These are phyloP conservation scores for Tortrix viridana DNA, from an alignment of 2,888 invertebrate species.

Conservation along the genomic window DNA sequence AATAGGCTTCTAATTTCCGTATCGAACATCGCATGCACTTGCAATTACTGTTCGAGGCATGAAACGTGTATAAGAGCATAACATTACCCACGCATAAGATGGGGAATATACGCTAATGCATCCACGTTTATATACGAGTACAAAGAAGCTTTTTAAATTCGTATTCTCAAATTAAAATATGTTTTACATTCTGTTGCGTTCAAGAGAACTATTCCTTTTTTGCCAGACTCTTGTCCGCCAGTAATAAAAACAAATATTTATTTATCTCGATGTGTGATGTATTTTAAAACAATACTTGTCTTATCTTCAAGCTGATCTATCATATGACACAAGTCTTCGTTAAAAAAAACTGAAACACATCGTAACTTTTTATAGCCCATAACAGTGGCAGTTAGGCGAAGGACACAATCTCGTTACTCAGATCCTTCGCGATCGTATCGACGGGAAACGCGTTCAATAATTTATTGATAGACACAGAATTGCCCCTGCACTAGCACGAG, in stretches of 20 bases:
- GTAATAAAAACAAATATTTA: background rate
- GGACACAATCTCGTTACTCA: conserved; percentile 48
- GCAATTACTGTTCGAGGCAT: background rate
- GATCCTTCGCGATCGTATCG: conserved; percentile 49
- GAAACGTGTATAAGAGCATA: background rate
- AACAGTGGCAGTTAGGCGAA: conserved; percentile 20
- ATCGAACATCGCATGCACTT: background rate
- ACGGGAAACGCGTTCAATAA: conserved; percentile 48
- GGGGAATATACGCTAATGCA: background rate
- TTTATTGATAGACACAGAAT: conserved; percentile 43
- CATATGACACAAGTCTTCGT: too few species aligned
- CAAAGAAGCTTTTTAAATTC: too few species aligned
- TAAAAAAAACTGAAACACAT: conserved; percentile 10
- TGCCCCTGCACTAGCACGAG: background rate
- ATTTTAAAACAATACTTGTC: background rate
- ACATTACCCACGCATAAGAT: background rate
- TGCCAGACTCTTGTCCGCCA: too few species aligned
- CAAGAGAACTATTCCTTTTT: too few species aligned
- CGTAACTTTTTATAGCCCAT: conserved; percentile 33
- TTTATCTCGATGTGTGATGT: background rate
- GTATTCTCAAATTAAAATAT: too few species aligned
- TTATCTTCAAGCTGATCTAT: background rate
- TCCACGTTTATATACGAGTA: too few species aligned
- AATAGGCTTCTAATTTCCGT: background rate
- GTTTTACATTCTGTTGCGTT: too few species aligned